Evolutionary conservation across 2,888 invertebrate genomes (phyloP).

Genomic region (Ochlodes sylvanus): DNA sequence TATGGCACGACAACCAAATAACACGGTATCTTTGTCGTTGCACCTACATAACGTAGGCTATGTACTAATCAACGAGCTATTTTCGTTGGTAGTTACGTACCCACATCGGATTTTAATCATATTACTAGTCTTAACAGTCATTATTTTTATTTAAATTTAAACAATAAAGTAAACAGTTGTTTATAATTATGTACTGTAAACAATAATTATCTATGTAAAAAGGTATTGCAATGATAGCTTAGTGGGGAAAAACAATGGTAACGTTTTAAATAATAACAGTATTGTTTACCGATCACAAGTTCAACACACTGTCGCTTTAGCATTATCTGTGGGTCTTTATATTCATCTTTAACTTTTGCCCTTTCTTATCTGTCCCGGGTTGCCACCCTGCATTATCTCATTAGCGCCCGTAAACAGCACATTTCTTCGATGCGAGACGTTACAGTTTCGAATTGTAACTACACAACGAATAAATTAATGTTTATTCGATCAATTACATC

Average conservation of each 20-base stretch:
- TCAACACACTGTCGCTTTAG: slow-evolving; percentile 73
- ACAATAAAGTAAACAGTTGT: slow-evolving; percentile 16
- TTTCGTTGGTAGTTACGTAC: no score
- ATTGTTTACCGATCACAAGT: slow-evolving; percentile 68
- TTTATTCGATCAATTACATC: neutral
- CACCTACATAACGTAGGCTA: no score
- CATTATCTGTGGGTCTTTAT: slow-evolving; percentile 62
- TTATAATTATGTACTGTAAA: slow-evolving; percentile 18
- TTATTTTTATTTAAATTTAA: neutral
- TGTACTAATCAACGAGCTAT: no score
- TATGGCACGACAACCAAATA: no score
- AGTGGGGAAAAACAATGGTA: slow-evolving; percentile 49
- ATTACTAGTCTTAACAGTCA: no score
- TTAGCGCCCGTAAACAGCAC: slow-evolving; percentile 62
- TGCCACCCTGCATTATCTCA: slow-evolving; percentile 73
- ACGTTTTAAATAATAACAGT: slow-evolving; percentile 49
- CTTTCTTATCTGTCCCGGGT: slow-evolving; percentile 67
- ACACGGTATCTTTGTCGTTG: no score
- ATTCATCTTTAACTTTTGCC: slow-evolving; percentile 76
- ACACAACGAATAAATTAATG: slow-evolving; percentile 4
- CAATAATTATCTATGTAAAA: slow-evolving; percentile 27
- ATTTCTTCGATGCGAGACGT: slow-evolving; percentile 51
- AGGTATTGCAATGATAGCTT: slow-evolving; percentile 34
- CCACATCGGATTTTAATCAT: no score
- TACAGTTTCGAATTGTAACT: slow-evolving; percentile 7